Evolutionary conservation across 2,888 invertebrate species (phyloP), one percentile per base, ranked within the genome.

Genomic region (Eudasyphora cyanicolor): DNA sequence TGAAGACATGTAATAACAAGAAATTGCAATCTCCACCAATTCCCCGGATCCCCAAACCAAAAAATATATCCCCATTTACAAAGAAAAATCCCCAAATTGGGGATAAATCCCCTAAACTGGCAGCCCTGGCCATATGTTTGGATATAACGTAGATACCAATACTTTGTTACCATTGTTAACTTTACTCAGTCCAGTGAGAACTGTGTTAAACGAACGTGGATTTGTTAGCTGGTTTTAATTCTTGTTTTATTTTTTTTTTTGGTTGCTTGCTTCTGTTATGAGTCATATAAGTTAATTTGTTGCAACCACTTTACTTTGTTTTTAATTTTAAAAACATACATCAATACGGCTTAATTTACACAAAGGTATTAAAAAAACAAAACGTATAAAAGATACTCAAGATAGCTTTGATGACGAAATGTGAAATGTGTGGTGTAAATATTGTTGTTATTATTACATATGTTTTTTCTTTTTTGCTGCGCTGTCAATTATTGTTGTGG

Each of bases 151-250:
- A 32, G 32, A 32, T 38, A 38, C 38, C 38, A 38, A 10, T 14
- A 38, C 32, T 24, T 24, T 21, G 57, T 57, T 57, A 57, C 57
- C 57, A 57, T 57, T 57, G 57, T 57, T 57, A 57, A 57, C 21
- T 19, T 8, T 24, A 51, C 57, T 5, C 27, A 57, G 27, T 19
- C 12, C 24, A 27, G 24, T 57, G 12, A 57, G 21, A 57, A 57
- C 57, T 57, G 57, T 57, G 57, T 57, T 57, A 57, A 14, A 57
- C 57, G 12, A 10, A 8, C 19, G 19, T 27, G 57, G 17, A 38
- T 38, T 0, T 57, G 24, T 57, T 7, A n/a, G 49, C 12, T 57
- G 57, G 3, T 27, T 57, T 14, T 57, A 64, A 21, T 35, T 64
- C 4, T 32, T 62, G 14, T 29, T 57, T 24, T 32, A 2, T 60